A percentile compares a stretch with the other conserved stretches of the same genome.
These are phyloP conservation scores for Stomorhina lunata DNA, from an alignment of 2,888 invertebrate genomes.

Conservation along the genomic window DNA sequence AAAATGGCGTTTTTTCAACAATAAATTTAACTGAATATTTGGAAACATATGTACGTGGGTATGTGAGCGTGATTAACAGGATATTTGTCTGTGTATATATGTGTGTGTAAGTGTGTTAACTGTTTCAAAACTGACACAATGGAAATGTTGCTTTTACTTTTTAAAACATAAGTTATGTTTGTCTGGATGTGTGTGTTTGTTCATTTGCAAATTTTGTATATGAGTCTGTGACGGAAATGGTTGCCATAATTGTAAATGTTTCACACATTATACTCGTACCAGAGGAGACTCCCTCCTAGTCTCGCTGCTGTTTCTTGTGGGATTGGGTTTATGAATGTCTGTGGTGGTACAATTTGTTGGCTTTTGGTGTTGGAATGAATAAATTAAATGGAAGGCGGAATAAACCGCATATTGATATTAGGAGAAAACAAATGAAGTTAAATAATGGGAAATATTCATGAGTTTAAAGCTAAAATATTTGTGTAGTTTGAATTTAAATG, in stretches of 20 bases:
- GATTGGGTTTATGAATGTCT: neutral
- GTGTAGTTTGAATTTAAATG: neutral
- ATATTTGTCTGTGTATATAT: conserved; percentile 7
- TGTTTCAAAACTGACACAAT: neutral
- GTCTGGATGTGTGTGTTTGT: neutral
- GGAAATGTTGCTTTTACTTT: neutral
- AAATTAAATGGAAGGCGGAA: conserved; percentile 1
- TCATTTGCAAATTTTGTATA: neutral
- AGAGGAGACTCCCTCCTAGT: neutral
- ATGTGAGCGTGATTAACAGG: too few species aligned
- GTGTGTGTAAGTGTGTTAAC: neutral
- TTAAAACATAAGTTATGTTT: too few species aligned
- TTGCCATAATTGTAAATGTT: conserved; percentile 56
- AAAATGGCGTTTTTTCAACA: conserved; percentile 19
- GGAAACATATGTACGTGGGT: too few species aligned
- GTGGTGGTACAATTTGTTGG: neutral
- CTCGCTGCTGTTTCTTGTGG: neutral
- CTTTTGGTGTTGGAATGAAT: conserved; percentile 1
- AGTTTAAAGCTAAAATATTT: neutral
- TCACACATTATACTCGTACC: conserved; percentile 31
- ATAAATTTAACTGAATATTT: conserved; percentile 13
- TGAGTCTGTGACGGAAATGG: conserved; percentile 37
- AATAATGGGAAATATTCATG: neutral
- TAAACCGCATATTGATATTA: neutral
- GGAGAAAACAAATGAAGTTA: neutral